Conservation (phyloP, 2,888 invertebrate species). For the Drosophila glabriapex region DNA sequence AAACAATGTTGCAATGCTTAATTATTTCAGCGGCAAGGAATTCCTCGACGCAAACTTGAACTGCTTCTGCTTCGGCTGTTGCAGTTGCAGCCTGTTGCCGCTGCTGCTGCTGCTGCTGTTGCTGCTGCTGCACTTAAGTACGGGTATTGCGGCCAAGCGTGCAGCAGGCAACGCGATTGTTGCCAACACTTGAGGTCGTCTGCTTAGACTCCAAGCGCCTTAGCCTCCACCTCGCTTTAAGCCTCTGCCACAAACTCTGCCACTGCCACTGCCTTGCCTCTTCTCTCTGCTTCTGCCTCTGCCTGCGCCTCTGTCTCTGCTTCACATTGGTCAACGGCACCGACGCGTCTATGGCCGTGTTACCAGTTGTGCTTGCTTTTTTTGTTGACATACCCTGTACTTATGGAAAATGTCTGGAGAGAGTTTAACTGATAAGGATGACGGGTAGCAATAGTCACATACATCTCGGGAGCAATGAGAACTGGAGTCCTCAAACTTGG, state of each 20-base stretch:
- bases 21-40: conserved; percentile 82
- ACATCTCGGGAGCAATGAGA: not conserved
- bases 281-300: conserved; percentile 1
- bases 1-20: conserved; percentile 81
- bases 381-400: conserved; percentile 11
- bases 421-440: not conserved
- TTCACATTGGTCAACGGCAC: conserved; percentile 78
- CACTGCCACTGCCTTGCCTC: not conserved
- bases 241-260: conserved; percentile 5
- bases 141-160: conserved; percentile 67
- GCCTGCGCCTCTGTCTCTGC: conserved; percentile 29
- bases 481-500: not conserved
- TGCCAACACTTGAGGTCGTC: conserved; percentile 78
- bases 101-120: conserved; percentile 46
- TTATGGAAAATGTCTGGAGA: not conserved
- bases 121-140: conserved; percentile 55
- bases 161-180: conserved; percentile 67
- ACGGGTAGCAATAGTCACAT: not conserved
- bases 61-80: conserved; percentile 65
- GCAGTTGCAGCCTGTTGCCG: conserved; percentile 41
- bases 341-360: conserved; percentile 71
- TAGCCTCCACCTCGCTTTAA: conserved; percentile 17
- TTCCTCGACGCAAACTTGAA: conserved; percentile 77
- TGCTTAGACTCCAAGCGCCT: conserved; percentile 42
- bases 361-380: conserved; percentile 51